A percentile compares a stretch with the other conserved stretches of the same genome.
phyloP scores from a whole-genome alignment of 2,888 invertebrate species.

The Rutpela maculata region DNA sequence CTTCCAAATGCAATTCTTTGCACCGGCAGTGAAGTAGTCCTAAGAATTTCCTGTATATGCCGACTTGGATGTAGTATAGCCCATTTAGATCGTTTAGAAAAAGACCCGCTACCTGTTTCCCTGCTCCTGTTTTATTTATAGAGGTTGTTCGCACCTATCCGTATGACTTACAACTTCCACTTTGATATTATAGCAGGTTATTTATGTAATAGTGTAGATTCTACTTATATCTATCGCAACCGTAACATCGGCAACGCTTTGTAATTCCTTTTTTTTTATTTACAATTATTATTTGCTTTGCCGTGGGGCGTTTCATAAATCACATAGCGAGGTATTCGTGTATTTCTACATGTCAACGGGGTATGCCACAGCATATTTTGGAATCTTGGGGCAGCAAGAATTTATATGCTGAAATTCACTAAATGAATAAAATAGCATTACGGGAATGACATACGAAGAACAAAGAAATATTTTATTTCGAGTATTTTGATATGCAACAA shows the following conservation, averaged over 20 bases:
- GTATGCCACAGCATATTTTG: not conserved
- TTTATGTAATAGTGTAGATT: conserved; percentile 44
- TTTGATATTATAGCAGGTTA: conserved; percentile 50
- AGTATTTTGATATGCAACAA: too few species aligned
- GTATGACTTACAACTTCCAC: conserved; percentile 52
- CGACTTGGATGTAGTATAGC: conserved; percentile 24
- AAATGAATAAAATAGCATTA: too few species aligned
- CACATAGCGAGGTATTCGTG: not conserved
- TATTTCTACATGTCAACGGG: not conserved
- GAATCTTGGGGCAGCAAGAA: not conserved
- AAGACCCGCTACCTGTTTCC: conserved; percentile 57
- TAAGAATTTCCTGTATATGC: conserved; percentile 43
- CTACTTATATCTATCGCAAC: conserved; percentile 27
- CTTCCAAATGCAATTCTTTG: conserved; percentile 17
- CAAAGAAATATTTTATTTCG: too few species aligned
- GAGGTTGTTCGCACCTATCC: conserved; percentile 49
- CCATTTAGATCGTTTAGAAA: conserved; percentile 46
- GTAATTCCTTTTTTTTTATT: not conserved
- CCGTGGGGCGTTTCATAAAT: not conserved
- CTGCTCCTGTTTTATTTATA: conserved; percentile 64
- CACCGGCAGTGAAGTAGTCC: conserved; percentile 40
- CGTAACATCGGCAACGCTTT: not conserved
- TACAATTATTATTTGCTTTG: not conserved
- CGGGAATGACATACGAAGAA: too few species aligned
- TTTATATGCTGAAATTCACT: too few species aligned